These are phyloP conservation scores for Gnatocerus cornutus DNA, from an alignment of 2,888 invertebrate species.

Conservation along the genomic window DNA sequence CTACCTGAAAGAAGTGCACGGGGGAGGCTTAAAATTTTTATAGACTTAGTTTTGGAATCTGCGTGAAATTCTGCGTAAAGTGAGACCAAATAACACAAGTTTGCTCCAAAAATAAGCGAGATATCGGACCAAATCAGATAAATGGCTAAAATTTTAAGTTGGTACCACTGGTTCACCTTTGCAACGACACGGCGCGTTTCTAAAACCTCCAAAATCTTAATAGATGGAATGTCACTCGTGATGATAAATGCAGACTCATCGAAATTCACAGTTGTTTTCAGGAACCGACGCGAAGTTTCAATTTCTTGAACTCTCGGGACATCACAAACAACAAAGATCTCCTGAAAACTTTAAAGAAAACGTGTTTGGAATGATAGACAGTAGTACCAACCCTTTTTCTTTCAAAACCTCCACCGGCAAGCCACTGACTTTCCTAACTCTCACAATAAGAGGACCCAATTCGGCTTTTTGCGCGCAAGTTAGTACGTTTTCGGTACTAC, in stretches of 20 bases:
- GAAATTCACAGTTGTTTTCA: neutral
- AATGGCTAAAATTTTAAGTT: no score
- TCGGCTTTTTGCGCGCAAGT: conserved; percentile 30
- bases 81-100: no score
- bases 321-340: conserved; percentile 14
- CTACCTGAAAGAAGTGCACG: neutral
- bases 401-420: conserved; percentile 16
- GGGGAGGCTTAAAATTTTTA: no score
- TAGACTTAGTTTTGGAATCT: no score
- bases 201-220: conserved; percentile 31
- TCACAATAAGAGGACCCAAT: conserved; percentile 31
- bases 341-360: conserved; percentile 14
- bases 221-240: neutral
- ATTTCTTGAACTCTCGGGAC: conserved; percentile 19
- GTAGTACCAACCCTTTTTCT: conserved; percentile 4
- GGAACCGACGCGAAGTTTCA: neutral
- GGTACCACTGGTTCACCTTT: conserved; percentile 17
- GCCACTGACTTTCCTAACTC: conserved; percentile 29
- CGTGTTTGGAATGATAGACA: neutral
- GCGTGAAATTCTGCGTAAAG: no score
- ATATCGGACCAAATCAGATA: no score
- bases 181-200: conserved; percentile 10
- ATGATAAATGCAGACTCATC: conserved; percentile 26
- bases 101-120: no score
- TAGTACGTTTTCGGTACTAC: conserved; percentile 23